Evolutionary conservation across 2,113 vertebrate species (phyloP).

Genomic region (Otis tarda): DNA sequence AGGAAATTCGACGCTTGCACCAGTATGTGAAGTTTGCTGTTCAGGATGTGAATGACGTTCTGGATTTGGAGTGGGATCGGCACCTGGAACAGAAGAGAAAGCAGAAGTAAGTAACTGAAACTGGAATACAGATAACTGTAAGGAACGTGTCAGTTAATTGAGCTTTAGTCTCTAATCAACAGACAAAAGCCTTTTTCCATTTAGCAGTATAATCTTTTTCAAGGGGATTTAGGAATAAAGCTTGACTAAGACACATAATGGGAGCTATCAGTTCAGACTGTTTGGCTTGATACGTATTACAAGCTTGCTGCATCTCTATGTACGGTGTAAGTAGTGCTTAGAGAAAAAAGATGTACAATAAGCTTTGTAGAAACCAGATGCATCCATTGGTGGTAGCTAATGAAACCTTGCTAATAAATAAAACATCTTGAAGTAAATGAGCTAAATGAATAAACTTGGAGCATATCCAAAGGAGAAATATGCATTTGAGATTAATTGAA

Average conservation of each 20-base stretch:
- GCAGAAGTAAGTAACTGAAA: conserved; percentile 79
- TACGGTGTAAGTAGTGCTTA: neutral
- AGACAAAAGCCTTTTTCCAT: neutral
- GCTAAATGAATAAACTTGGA: neutral
- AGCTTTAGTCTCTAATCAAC: neutral
- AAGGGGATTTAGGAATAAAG: neutral
- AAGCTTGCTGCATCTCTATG: neutral
- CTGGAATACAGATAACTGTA: neutral
- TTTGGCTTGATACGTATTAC: fast-evolving
- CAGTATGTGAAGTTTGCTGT: conserved; percentile 93
- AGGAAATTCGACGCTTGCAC: conserved; percentile 93
- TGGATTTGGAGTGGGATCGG: conserved; percentile 94
- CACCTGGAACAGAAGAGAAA: conserved; percentile 90
- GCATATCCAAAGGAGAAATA: neutral
- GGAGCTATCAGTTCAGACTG: neutral
- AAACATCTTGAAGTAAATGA: neutral
- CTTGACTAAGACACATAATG: neutral
- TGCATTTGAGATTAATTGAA: neutral
- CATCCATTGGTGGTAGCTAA: neutral
- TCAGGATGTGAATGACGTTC: conserved; percentile 92
- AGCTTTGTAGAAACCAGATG: neutral
- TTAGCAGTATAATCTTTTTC: neutral
- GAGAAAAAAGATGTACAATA: neutral
- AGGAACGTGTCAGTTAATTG: neutral
- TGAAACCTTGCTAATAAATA: neutral